phyloP scores from a whole-genome alignment of 2,888 invertebrate species.

The Coremacera marginata region DNA sequence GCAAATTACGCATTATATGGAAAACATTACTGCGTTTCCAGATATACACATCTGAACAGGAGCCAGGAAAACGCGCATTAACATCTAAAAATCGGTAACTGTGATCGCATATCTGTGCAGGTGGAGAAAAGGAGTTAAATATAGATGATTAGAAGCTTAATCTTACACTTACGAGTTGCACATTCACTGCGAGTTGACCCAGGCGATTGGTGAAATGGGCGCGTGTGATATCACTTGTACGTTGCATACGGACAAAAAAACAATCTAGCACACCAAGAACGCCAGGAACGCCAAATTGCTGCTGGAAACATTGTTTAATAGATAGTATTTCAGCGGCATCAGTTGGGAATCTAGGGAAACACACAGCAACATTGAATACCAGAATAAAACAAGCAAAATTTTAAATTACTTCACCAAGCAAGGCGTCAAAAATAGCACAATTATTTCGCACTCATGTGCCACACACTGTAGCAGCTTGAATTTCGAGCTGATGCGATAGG shows the following conservation, averaged over 20 bases:
- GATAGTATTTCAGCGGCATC: not conserved
- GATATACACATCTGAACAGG: constrained; percentile 26
- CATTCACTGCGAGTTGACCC: constrained; percentile 28
- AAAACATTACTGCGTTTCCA: constrained; percentile 44
- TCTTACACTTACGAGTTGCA: constrained; percentile 41
- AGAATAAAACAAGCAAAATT: not conserved
- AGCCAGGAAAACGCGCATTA: constrained; percentile 42
- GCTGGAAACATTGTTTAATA: constrained; percentile 35
- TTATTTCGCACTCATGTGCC: constrained; percentile 28
- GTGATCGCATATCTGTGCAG: constrained; percentile 44
- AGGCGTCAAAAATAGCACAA: constrained; percentile 42
- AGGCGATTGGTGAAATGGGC: constrained; percentile 24
- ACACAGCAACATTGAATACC: not conserved
- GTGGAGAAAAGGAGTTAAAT: not conserved
- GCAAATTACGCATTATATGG: constrained; percentile 34
- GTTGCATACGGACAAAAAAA: constrained; percentile 35
- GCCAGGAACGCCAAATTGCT: constrained; percentile 38
- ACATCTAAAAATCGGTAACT: constrained; percentile 42
- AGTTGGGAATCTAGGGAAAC: constrained; percentile 38
- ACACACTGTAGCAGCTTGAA: constrained; percentile 15
- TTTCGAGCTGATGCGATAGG: not conserved
- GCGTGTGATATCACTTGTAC: not conserved
- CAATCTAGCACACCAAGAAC: constrained; percentile 45
- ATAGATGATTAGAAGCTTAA: not conserved
- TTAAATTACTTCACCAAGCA: constrained; percentile 37